Evolutionary conservation across 2,888 invertebrate species (phyloP).

Genomic region (Allacma fusca): DNA sequence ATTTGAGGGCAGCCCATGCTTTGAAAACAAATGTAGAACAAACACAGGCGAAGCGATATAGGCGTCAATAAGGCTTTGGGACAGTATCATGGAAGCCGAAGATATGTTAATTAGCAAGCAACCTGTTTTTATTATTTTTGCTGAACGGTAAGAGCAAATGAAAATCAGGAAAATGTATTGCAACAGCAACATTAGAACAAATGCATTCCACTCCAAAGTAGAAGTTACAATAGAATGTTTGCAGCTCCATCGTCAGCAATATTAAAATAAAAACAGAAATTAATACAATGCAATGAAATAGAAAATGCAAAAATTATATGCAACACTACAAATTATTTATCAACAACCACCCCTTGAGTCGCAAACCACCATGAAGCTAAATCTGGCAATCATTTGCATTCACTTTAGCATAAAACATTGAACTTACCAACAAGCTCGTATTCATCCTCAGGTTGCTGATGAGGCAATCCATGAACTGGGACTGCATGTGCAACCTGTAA

Average conservation of each 20-base stretch:
- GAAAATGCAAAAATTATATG: constrained; percentile 27
- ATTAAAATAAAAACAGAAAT: not conserved
- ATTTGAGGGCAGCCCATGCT: not conserved
- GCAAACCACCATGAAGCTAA: not conserved
- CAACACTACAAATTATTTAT: not conserved
- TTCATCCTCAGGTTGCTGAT: constrained; percentile 59
- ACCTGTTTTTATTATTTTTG: not conserved
- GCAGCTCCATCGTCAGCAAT: not conserved
- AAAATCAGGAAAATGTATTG: too few relatives aligned
- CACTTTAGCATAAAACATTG: not conserved
- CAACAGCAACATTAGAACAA: not conserved
- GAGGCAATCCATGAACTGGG: constrained; percentile 45
- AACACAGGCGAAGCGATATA: too few relatives aligned
- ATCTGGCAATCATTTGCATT: not conserved
- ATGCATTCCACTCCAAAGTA: not conserved
- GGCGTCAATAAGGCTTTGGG: too few relatives aligned
- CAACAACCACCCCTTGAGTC: not conserved
- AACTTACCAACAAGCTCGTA: constrained; percentile 61
- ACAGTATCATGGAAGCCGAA: too few relatives aligned
- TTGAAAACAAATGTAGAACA: too few relatives aligned
- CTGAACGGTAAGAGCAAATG: not conserved
- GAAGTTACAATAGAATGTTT: not conserved
- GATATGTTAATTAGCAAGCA: not conserved
- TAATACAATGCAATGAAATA: not conserved
- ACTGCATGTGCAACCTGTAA: constrained; percentile 43